Evolutionary conservation across 2,797 vertebrate genomes (phyloP), one percentile per base, ranked within the genome.

Genomic region (Sus cebifrons): DNA sequence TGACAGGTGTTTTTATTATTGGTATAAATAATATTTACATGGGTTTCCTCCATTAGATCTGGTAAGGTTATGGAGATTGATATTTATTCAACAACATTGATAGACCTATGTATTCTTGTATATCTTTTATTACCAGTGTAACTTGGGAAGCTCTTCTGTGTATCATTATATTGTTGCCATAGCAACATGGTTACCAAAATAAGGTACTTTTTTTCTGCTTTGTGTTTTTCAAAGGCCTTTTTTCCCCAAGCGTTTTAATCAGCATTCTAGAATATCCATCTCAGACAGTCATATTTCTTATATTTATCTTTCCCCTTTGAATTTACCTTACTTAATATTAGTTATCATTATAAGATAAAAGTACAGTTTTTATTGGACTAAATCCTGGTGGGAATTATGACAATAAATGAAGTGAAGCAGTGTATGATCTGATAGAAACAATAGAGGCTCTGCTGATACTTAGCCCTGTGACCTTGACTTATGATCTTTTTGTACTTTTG

Each of bases 171-270:
- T 52, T 92, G 77, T 97, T 92, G 52, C 91, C 85, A 81, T 95
- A 96, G 84, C 67, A 96, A 87, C 81, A 40, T 87, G 64, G 40
- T 96, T 91, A 93, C 67, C 87, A 95, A 91, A 97, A 96, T 95
- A 97, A 94, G 92, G 83, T 83, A 67, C 29, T 20, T 75, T 82
- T 86, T 92, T 74, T 56, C 78, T 94, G 40, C 65, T 81, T 94
- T 89, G 32, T 92, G 65, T 94, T 95, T 96, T 96, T 86, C 77
- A 83, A 97, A 92, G 83, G 27, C 65, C 85, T 94, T 92, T 36
- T 18, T 17, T 8, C 8, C 12, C 23, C 18, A 40, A 79, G 73
- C 36, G 58, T 90, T 95, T 82, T 60, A 86, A 92, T 89, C 73
- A 86, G 40, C 40, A 90, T 7, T 29, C 0, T 74, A 65, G 56